phyloP scores from a whole-genome alignment of 1,140 invertebrate species.

The Bombus breviceps region DNA sequence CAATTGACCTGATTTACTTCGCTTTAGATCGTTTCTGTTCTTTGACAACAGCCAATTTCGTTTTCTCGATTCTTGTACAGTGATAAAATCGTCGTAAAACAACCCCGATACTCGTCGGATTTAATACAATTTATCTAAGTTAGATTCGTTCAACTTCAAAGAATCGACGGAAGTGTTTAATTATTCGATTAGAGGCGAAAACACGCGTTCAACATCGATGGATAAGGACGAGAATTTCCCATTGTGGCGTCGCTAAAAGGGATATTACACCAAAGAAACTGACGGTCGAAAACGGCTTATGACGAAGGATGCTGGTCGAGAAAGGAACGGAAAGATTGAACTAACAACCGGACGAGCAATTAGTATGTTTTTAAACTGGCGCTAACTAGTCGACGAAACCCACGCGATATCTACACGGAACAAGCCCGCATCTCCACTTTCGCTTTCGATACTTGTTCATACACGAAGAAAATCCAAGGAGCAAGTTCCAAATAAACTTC shows the following conservation, averaged over 20 bases:
- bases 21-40: background rate
- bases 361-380: background rate
- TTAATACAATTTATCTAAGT: background rate
- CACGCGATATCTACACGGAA: background rate
- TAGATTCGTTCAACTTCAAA: background rate
- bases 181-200: constrained; percentile 16
- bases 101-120: background rate
- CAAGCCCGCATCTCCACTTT: background rate
- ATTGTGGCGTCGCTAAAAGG: background rate
- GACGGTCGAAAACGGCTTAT: background rate
- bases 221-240: background rate
- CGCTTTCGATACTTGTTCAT: background rate
- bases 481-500: background rate
- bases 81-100: background rate
- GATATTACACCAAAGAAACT: background rate
- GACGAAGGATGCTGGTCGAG: background rate
- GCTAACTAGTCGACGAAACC: background rate
- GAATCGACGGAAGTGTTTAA: constrained; percentile 6
- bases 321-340: background rate
- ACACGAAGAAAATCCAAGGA: background rate
- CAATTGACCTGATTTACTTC: no score
- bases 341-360: background rate
- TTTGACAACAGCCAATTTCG: background rate
- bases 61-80: background rate
- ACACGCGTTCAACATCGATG: background rate